These are phyloP conservation scores for Forbesichthys papilliferus DNA, from an alignment of 2,113 vertebrate species.

Conservation along the genomic window DNA sequence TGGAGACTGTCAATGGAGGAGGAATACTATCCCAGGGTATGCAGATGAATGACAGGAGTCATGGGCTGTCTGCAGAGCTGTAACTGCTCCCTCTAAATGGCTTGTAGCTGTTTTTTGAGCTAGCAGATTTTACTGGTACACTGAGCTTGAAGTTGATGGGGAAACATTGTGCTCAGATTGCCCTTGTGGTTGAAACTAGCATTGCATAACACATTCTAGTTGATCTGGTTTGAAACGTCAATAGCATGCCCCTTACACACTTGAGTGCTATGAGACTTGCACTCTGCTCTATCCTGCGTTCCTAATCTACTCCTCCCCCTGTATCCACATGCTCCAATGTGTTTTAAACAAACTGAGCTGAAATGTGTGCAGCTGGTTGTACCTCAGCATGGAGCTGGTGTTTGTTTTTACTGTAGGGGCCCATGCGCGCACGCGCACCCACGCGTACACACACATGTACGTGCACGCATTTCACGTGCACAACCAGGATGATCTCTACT, in stretches of 20 bases:
- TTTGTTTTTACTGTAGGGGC: conserved; percentile 21
- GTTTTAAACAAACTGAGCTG: no score
- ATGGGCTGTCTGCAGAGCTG: no score
- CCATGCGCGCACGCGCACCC: conserved; percentile 4
- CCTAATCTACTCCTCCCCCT: no score
- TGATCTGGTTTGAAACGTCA: no score
- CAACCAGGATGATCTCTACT: conserved; percentile 38
- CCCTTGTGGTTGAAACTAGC: no score
- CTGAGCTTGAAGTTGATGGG: no score
- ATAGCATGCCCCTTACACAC: no score
- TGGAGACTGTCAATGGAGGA: conserved; percentile 14
- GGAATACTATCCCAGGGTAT: neutral
- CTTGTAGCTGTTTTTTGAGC: neutral
- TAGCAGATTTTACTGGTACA: neutral
- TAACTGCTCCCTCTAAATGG: neutral
- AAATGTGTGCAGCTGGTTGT: neutral
- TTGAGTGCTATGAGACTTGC: no score
- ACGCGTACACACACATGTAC: neutral
- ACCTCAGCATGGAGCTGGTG: neutral
- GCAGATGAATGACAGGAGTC: conserved; percentile 14
- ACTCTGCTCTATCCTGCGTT: no score
- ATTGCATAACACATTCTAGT: no score
- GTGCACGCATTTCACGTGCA: neutral
- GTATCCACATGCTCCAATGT: no score
- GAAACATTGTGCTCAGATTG: neutral